Base-by-base conservation (phyloP, 2,888 invertebrate species). In the Galeruca laticollis region DNA sequence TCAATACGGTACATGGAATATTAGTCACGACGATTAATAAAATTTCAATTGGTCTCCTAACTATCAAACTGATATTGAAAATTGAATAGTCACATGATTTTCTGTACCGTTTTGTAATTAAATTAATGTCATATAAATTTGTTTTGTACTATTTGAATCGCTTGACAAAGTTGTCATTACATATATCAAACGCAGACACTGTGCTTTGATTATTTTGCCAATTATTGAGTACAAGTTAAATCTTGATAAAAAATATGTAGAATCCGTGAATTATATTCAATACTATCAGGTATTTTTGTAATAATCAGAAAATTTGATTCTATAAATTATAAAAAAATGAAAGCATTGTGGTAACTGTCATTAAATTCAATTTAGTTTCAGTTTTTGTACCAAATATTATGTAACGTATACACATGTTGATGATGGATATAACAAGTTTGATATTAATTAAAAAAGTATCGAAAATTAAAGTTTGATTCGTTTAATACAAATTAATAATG, bases 121-220 rank as follows among this genome's bases (percentile, higher is more conserved):
- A 64, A 54, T 56, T 64, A 64, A 64, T 56, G 64, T 64, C 64
- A 64, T 5, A 56, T 64, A 64, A 64, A 64, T 64, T 64, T 64
- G 64, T 56, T 64, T 40, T 64, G 40, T 56, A 43, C 43, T 40
- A 18, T 64, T 18, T 31, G 31, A 64, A 56, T 56, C 64, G 56
- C 56, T 54, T 54, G 40, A 64, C 64, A 64, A 64, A 64, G 35
- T 33, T 51, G 51, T 62, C 62, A 52, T 62, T 62, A 31, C 35
- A 62, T 35, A 62, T 52, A 62, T 62, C 62, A 62, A 62, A 62
- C 35, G 20, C 62, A 62, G 52, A 62, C 51, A 37, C 37, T 62
- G 52, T 20, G 51, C 43, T 37, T 31, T 62, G 57, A 35, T 57
- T 57, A 35, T 20, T 57, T 35, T 57, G 31, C 35, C 31, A 61